phyloP scores from a whole-genome alignment of 2,797 vertebrate species.

The Ctenopoma multispine region DNA sequence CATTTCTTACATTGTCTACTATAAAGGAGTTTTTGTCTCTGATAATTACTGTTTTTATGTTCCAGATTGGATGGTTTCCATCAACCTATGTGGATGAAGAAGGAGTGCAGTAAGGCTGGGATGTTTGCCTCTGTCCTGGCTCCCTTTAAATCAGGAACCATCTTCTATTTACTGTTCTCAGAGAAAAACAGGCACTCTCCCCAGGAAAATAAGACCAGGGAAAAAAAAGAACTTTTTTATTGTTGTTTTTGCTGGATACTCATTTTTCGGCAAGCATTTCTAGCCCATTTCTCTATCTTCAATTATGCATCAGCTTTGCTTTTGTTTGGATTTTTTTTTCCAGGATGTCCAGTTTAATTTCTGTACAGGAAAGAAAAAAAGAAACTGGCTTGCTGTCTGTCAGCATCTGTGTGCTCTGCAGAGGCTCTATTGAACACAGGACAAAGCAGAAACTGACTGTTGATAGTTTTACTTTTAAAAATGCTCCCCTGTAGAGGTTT shows the following conservation, averaged over 20 bases:
- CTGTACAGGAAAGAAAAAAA: slow-evolving; percentile 64
- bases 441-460: slow-evolving; percentile 54
- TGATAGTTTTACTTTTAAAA: slow-evolving; percentile 77
- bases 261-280: slow-evolving; percentile 72
- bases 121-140: slow-evolving; percentile 23
- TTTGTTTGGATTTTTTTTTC: slow-evolving; percentile 37
- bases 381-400: slow-evolving; percentile 54
- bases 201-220: slow-evolving; percentile 70
- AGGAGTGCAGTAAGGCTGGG: slow-evolving; percentile 85
- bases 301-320: slow-evolving; percentile 77
- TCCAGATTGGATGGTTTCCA: slow-evolving; percentile 98
- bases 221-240: slow-evolving; percentile 40
- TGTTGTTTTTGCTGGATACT: slow-evolving; percentile 70
- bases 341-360: slow-evolving; percentile 70
- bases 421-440: slow-evolving; percentile 49
- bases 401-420: slow-evolving; percentile 49
- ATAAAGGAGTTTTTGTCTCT: neutral
- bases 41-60: slow-evolving; percentile 30
- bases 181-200: slow-evolving; percentile 69
- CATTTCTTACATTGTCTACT: slow-evolving; percentile 11
- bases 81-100: slow-evolving; percentile 98
- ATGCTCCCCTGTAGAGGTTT: slow-evolving; percentile 72
- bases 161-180: slow-evolving; percentile 71
- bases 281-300: slow-evolving; percentile 65
- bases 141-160: slow-evolving; percentile 68